Percentiles rank a stretch among this genome's conserved stretches.
These are phyloP conservation scores for Numida meleagris DNA, from an alignment of 2,113 vertebrate species.

Conservation along the genomic window DNA sequence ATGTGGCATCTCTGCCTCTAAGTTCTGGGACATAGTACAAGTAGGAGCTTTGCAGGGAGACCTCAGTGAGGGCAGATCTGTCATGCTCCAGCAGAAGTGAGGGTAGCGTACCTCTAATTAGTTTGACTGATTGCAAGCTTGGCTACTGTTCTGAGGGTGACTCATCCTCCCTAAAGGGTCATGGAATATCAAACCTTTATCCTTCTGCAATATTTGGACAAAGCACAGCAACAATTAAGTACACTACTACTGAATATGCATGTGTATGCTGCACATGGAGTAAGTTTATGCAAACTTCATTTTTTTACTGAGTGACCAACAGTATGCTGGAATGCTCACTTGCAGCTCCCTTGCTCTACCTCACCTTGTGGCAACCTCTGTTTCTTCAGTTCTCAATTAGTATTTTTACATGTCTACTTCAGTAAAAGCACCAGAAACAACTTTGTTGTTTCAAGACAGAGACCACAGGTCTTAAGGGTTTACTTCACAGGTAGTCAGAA, in stretches of 20 bases:
- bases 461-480: background rate
- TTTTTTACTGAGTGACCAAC: background rate
- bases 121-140: background rate
- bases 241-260: background rate
- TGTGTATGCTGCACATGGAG: background rate
- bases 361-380: background rate
- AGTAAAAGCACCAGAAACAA: background rate
- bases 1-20: background rate
- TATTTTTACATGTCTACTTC: rapidly evolving
- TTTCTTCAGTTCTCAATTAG: background rate
- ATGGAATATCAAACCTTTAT: background rate
- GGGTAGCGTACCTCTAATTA: background rate
- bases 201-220: background rate
- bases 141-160: background rate
- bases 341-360: background rate
- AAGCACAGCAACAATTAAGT: background rate
- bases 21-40: background rate
- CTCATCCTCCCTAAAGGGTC: background rate
- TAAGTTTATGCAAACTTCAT: background rate
- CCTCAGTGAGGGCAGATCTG: constrained; percentile 3
- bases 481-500: background rate
- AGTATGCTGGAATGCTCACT: background rate
- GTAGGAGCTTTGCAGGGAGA: background rate
- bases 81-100: constrained; percentile 15
- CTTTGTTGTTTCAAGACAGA: background rate